Conservation (phyloP, 2,113 vertebrate species). For the Morone chrysops region DNA sequence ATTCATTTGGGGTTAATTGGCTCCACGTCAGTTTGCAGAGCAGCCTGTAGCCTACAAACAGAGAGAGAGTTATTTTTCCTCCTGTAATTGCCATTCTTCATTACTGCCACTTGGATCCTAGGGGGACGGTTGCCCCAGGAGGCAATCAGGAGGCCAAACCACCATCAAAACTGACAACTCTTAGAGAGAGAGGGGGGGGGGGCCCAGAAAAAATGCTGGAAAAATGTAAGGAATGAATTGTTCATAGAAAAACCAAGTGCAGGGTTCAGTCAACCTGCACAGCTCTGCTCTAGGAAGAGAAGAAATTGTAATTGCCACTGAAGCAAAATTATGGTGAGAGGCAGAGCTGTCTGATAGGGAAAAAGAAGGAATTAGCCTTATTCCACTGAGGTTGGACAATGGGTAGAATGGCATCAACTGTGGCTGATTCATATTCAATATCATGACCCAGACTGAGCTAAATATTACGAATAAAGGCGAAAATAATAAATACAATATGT, state of each 20-base stretch:
- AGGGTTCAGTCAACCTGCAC: background rate
- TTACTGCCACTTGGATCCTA: slow-evolving; percentile 17
- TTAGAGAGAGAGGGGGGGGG: background rate
- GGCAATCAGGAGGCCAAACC: slow-evolving; percentile 12
- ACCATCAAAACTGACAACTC: slow-evolving; percentile 12
- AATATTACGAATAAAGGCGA: background rate
- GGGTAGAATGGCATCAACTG: background rate
- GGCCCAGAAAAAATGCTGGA: slow-evolving; percentile 1
- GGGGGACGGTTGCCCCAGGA: background rate
- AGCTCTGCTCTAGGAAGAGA: background rate
- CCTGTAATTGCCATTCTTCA: slow-evolving; percentile 49
- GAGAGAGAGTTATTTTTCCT: slow-evolving; percentile 10
- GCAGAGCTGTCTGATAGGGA: background rate
- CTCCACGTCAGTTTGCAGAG: slow-evolving; percentile 16
- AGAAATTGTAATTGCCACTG: slow-evolving; percentile 2
- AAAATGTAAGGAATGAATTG: background rate
- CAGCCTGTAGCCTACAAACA: slow-evolving; percentile 1
- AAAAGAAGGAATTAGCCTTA: slow-evolving; percentile 11
- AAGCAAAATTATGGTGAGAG: background rate
- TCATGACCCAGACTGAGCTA: background rate
- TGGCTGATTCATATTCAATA: slow-evolving; percentile 11
- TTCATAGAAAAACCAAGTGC: background rate
- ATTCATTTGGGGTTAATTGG: slow-evolving; percentile 57
- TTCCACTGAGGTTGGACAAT: background rate
- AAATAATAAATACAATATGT: slow-evolving; percentile 1